Evolutionary conservation across 2,797 vertebrate species (phyloP), one percentile per base, ranked within the genome.

Genomic region (Diplodus puntazzo): DNA sequence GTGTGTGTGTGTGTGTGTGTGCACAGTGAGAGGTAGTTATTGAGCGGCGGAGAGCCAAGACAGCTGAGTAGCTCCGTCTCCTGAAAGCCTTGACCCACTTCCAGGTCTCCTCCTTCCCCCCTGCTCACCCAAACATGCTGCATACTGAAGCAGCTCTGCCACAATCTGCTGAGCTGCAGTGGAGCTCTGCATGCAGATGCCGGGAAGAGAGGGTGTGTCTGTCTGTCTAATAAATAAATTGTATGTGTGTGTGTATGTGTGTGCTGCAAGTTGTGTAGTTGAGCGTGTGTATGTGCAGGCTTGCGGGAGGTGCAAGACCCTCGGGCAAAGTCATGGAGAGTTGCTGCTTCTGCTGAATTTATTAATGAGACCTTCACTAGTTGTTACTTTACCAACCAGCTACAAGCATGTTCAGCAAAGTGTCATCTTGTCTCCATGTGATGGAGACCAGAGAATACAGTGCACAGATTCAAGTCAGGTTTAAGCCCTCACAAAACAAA

Each of bases 51-150:
- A 68, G 53, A 72, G 85, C 70, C 50, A 79, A 71, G 75, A 77
- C 75, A 73, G 79, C 83, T 66, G 86, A 87, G 79, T 80, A 69
- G 81, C 72, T 87, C 64, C 78, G 18, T 89, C 89, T 92, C 81
- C 85, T 85, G 65, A 83, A 89, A 90, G 89, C 88, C 49, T 92
- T 94, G 94, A 92, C 92, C 92, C 92, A 93, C 79, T 94, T 94
- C 89, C 88, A 90, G 69, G 53, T 71, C 43, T 39, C 71, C 67
- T 20, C 76, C 71, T 4, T 68, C 30, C 70, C 49, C 48, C 16
- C 39, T 0, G 13, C 71, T 55, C 82, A 86, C 70, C 81, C 82
- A 82, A 81, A 90, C 80, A 62, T 2, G 62, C 88, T 90, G 88
- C 91, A 89, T 88, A 83, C 60, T 60, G 82, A 82, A 89, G 84